Evolutionary conservation across 2,797 vertebrate species (phyloP), one percentile per base, ranked within the genome.

Genomic region (Neostethus bicornis): DNA sequence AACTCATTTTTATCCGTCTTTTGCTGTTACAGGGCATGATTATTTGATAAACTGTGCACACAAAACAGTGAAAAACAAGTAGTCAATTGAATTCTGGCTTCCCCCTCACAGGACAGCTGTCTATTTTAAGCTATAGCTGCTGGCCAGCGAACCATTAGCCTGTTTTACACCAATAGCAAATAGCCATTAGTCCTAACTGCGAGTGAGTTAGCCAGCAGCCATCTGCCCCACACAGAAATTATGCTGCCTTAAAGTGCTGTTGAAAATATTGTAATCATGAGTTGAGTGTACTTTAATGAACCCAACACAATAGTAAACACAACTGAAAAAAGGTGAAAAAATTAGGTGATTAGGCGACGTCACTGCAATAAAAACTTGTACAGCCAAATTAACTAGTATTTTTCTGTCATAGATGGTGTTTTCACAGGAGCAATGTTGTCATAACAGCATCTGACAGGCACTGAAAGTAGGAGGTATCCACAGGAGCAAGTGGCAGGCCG

Each of bases 161-260:
- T 89, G 84, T 86, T 85, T 84, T 84, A 88, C 80, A 85, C 77
- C 66, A 74, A 84, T 83, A 87, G 81, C 81, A 87, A 87, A 84
- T 82, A 84, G 77, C 81, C 83, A 80, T 85, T 82, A 85, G 81
- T 82, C 75, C 20, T 75, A 74, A 78, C 79, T 70, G 79, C 70
- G 42, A 82, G 82, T 79, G 82, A 82, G 80, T 82, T 83, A 77
- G 79, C 86, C 84, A 79, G 68, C 73, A 79, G 85, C 79, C 79
- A 86, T 85, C 84, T 86, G 79, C 82, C 20, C 39, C 65, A 61
- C 21, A 32, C 73, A 61, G 76, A 77, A 87, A 85, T 87, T 80
- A 85, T 52, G 67, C 52, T 44, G 59, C 69, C 63, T 83, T 75
- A 61, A 84, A 85, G 75, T 82, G 80, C 73, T 69, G 70, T 66